phyloP scores from a whole-genome alignment of 2,797 vertebrate species.

The Distichodus sexfasciatus region DNA sequence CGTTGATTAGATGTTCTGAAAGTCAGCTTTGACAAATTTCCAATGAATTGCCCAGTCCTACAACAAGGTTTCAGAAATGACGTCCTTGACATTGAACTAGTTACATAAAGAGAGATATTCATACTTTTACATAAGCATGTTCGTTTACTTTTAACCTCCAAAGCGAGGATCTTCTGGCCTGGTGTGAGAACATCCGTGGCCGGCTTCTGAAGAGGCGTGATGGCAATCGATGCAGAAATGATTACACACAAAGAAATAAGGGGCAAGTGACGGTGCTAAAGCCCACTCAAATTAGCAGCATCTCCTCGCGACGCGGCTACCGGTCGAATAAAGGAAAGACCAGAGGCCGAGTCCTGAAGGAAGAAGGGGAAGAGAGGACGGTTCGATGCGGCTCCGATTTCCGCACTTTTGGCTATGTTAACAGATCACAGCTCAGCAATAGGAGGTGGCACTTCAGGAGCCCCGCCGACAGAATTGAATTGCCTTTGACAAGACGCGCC shows the following conservation, averaged over 20 bases:
- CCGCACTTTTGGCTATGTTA: slow-evolving; percentile 68
- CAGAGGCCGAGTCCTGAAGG: slow-evolving; percentile 19
- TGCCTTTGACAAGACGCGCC: slow-evolving; percentile 78
- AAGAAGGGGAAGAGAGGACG: slow-evolving; percentile 43
- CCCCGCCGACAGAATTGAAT: slow-evolving; percentile 75
- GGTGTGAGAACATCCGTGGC: neutral
- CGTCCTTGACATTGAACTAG: no score
- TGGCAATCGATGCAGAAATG: neutral
- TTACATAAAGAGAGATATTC: no score
- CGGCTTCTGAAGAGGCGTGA: neutral
- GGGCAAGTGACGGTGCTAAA: neutral
- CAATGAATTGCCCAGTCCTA: no score
- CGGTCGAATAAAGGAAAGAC: no score
- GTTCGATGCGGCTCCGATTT: slow-evolving; percentile 65
- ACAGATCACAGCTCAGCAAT: slow-evolving; percentile 73
- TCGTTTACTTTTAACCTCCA: neutral
- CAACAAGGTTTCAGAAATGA: no score
- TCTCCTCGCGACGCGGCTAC: no score
- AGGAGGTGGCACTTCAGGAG: slow-evolving; percentile 74
- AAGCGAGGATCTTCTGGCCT: neutral
- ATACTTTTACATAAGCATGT: no score
- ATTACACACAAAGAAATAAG: neutral
- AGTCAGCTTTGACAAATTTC: no score
- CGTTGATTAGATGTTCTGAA: no score
- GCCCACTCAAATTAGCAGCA: slow-evolving; percentile 22